Percentiles rank a stretch among this genome's conserved stretches.
Evolutionary conservation across 2,888 invertebrate species (phyloP).

Genomic region (Pseudanteris insignis): DNA sequence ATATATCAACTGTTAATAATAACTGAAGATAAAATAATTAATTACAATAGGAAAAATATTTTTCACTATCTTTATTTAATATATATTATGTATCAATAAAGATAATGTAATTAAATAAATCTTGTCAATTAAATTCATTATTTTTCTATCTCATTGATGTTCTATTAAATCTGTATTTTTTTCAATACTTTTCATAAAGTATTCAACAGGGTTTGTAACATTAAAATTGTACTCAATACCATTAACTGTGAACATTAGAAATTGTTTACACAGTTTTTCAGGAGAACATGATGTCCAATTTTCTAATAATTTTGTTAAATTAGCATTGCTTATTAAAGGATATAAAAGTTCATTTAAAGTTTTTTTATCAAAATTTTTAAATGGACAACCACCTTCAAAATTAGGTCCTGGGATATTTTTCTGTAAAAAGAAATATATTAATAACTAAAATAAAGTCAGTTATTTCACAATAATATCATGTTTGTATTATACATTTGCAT

Average conservation of each 20-base stretch:
- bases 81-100: neutral
- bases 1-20: too few species aligned
- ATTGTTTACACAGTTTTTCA: slow-evolving; percentile 53
- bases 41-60: too few species aligned
- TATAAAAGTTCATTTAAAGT: slow-evolving; percentile 58
- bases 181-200: slow-evolving; percentile 51
- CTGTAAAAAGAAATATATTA: slow-evolving; percentile 22
- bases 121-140: neutral
- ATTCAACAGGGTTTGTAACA: slow-evolving; percentile 57
- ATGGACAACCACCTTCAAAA: slow-evolving; percentile 74
- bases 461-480: too few species aligned
- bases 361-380: slow-evolving; percentile 69
- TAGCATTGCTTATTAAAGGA: slow-evolving; percentile 45
- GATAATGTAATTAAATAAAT: neutral
- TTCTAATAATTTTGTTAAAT: slow-evolving; percentile 48
- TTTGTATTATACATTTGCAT: too few species aligned
- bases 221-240: slow-evolving; percentile 38
- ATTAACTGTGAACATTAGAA: slow-evolving; percentile 50
- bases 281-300: slow-evolving; percentile 47
- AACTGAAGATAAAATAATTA: too few species aligned
- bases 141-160: neutral
- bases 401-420: slow-evolving; percentile 61
- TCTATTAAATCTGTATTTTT: too few species aligned
- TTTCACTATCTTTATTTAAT: too few species aligned
- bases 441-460: neutral